Conservation (phyloP, 2,113 vertebrate species). For the Pteropus alecto region DNA sequence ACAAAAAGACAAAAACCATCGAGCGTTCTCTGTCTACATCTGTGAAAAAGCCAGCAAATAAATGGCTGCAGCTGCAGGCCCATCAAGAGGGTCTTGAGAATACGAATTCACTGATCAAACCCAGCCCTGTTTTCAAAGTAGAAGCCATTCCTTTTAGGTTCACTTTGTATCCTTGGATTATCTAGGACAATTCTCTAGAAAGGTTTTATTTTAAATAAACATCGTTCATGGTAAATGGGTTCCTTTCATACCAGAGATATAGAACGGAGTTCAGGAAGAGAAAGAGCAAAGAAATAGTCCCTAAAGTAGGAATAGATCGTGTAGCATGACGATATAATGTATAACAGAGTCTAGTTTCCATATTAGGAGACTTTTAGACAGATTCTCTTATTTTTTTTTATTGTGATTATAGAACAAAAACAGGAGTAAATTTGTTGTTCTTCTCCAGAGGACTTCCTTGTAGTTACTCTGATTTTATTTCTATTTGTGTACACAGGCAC, state of each 20-base stretch:
- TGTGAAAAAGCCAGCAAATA: slow-evolving; percentile 59
- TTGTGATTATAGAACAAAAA: neutral
- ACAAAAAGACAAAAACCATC: slow-evolving; percentile 56
- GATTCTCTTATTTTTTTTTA: neutral
- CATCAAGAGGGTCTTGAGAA: slow-evolving; percentile 49
- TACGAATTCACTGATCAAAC: slow-evolving; percentile 59
- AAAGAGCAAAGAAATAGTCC: neutral
- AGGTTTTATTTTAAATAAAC: slow-evolving; percentile 68
- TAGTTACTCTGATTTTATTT: neutral
- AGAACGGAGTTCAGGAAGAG: slow-evolving; percentile 24
- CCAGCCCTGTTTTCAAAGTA: slow-evolving; percentile 49
- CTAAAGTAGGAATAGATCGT: neutral
- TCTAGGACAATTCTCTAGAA: slow-evolving; percentile 61
- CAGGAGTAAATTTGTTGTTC: neutral
- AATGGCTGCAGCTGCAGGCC: slow-evolving; percentile 55
- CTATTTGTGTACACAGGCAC: neutral
- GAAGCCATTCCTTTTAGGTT: slow-evolving; percentile 58
- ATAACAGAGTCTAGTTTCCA: neutral
- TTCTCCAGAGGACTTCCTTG: neutral
- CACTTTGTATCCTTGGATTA: slow-evolving; percentile 52
- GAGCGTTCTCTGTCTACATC: slow-evolving; percentile 43
- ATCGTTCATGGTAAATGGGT: slow-evolving; percentile 53
- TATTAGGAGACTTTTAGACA: neutral
- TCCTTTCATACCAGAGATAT: slow-evolving; percentile 43
- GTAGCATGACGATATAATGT: neutral